Evolutionary conservation across 1,140 invertebrate genomes (phyloP), one percentile per base, ranked within the genome.

Genomic region (Monomorium pharaonis): DNA sequence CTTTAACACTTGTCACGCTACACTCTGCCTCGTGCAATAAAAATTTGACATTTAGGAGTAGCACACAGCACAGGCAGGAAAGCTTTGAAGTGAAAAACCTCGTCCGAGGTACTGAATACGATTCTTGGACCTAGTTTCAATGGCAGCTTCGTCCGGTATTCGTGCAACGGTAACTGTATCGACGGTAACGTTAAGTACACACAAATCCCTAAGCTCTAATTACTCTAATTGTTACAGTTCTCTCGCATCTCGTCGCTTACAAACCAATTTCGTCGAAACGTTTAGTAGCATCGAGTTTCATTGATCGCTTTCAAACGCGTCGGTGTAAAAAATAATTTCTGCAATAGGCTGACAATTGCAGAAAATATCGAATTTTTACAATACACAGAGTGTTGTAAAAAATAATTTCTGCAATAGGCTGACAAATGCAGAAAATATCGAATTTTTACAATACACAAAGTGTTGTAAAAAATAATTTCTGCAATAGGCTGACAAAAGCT

Each of bases 181-280:
- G 91, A 70, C 67, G 87, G 91, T 88, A 94, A 94, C 94, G 94
- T 94, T 95, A 94, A 93, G 89, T 47, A 47, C 63, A 67, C 42
- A 67, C 81, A 94, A 94, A 94, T 91, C 37, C 75, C 56, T 42
- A 33, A 44, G 84, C 86, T 91, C 85, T 94, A 94, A 95, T 69
- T 42, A 89, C 69, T 77, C 93, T 95, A 95, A 95, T 94, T 94
- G 91, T 93, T 93, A 94, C 91, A 86, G 88, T 91, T 92, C 81
- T 84, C 75, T 67, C 58, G 81, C 51, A 72, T 78, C n/a, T n/a
- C 77, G 75, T 62, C 70, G n/a, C 6, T 74, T 42, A 56, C 51
- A 72, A 42, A 27, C 27, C 27, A n/a, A 76, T 33, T 54, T 14
- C 12, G 37, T 27, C 37, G 42, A 44, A 44, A 49, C 9, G 16